Percentiles rank a stretch among this genome's conserved stretches.
Conservation (phyloP, 92 coral and sea anemone species). For the Palythoa grandis region DNA sequence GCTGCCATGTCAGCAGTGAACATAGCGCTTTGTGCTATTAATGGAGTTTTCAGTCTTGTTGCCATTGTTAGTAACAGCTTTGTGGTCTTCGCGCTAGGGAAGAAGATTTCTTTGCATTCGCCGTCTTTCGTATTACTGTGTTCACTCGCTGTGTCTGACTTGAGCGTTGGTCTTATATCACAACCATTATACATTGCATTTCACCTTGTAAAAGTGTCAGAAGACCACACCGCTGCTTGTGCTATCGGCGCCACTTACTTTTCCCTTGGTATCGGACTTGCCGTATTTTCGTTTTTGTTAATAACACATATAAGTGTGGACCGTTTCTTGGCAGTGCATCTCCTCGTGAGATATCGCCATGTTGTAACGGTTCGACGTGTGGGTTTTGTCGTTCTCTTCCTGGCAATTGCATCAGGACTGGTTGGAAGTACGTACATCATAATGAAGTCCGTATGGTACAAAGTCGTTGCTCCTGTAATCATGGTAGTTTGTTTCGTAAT, state of each 20-base stretch:
- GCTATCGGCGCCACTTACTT: conserved; percentile 7
- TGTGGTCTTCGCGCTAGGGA: conserved; percentile 28
- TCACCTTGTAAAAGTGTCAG: not conserved
- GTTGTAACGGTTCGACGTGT: conserved; percentile 11
- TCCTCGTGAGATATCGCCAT: conserved; percentile 18
- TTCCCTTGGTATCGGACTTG: conserved; percentile 37
- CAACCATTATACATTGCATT: conserved; percentile 26
- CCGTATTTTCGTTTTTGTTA: conserved; percentile 25
- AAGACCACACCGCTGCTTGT: not conserved
- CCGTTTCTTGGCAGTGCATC: conserved; percentile 28
- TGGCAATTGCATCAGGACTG: not conserved
- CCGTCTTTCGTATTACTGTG: conserved; percentile 32
- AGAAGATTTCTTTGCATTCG: conserved; percentile 2
- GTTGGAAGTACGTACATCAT: conserved; percentile 30
- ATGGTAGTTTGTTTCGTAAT: conserved; percentile 12
- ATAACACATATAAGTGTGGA: conserved; percentile 30
- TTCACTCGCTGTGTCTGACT: conserved; percentile 16
- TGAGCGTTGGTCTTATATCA: conserved; percentile 28
- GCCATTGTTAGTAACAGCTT: conserved; percentile 33
- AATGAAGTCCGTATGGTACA: conserved; percentile 14
- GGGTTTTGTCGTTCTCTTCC: not conserved
- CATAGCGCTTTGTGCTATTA: conserved; percentile 4
- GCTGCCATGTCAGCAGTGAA: not conserved
- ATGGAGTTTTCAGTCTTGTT: conserved; percentile 6
- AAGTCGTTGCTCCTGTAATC: not conserved